Evolutionary conservation across 2,797 vertebrate species (phyloP).

Genomic region (Anabas testudineus): DNA sequence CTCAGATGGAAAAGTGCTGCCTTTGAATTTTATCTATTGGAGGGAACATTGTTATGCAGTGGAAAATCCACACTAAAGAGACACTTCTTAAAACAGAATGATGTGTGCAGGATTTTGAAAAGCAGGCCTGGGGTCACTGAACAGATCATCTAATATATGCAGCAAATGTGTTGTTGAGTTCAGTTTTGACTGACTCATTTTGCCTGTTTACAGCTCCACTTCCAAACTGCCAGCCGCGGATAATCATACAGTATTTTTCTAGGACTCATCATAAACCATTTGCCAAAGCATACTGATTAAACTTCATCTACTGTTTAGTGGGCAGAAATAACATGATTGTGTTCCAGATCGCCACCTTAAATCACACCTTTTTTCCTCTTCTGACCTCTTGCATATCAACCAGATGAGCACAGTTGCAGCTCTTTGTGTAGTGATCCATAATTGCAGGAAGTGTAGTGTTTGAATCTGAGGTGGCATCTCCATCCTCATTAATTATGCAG

Average conservation of each 20-base stretch:
- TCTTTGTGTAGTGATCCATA: slow-evolving; percentile 37
- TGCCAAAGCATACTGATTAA: slow-evolving; percentile 58
- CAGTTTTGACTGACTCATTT: slow-evolving; percentile 44
- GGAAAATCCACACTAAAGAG: slow-evolving; percentile 37
- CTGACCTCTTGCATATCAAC: slow-evolving; percentile 23
- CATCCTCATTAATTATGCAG: slow-evolving; percentile 15
- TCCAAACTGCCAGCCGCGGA: slow-evolving; percentile 34
- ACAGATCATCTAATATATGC: slow-evolving; percentile 50
- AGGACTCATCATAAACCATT: slow-evolving; percentile 45
- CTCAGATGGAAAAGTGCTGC: slow-evolving; percentile 25
- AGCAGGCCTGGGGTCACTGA: slow-evolving; percentile 33
- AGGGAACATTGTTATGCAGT: slow-evolving; percentile 7
- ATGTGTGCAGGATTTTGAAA: slow-evolving; percentile 42
- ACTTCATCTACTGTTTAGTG: slow-evolving; percentile 18
- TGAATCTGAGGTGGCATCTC: slow-evolving; percentile 29
- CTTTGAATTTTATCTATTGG: slow-evolving; percentile 29
- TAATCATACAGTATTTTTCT: slow-evolving; percentile 34
- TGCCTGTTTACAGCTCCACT: slow-evolving; percentile 43
- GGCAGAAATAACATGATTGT: slow-evolving; percentile 33
- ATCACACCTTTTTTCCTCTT: slow-evolving; percentile 34
- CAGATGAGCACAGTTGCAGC: slow-evolving; percentile 20
- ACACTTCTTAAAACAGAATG: slow-evolving; percentile 31
- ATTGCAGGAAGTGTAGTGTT: slow-evolving; percentile 40
- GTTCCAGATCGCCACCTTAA: slow-evolving; percentile 30
- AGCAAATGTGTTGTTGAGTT: slow-evolving; percentile 33